These are phyloP conservation scores for Tachina fera DNA, from an alignment of 2,888 invertebrate genomes.

Conservation along the genomic window DNA sequence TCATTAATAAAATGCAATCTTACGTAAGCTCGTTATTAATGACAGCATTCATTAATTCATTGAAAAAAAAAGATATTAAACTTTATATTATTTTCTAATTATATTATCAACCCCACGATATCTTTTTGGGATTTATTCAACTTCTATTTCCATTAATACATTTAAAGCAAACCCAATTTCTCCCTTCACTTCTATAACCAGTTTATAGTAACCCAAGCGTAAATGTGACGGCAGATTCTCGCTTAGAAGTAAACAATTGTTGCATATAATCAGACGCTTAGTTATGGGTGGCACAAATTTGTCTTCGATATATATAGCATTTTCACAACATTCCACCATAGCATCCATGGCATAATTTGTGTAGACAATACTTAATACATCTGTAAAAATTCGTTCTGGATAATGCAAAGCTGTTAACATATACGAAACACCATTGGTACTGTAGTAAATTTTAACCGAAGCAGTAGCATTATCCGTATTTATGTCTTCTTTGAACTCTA, in stretches of 20 bases:
- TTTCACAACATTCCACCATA: conserved; percentile 13
- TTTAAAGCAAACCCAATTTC: background rate
- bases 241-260: conserved; percentile 15
- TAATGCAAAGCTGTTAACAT: conserved; percentile 34
- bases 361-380: conserved; percentile 4
- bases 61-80: too few relatives aligned
- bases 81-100: too few relatives aligned
- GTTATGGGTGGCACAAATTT: conserved; percentile 25
- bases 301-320: conserved; percentile 4
- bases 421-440: conserved; percentile 28
- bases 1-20: too few relatives aligned
- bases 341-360: conserved; percentile 19
- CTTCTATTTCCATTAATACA: conserved; percentile 1
- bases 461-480: conserved; percentile 1
- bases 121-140: background rate
- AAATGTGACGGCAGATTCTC: conserved; percentile 34
- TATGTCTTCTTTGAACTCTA: conserved; percentile 28
- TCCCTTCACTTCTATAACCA: background rate
- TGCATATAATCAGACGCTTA: conserved; percentile 21
- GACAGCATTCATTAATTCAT: too few relatives aligned
- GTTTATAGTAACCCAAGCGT: conserved; percentile 3
- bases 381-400: background rate
- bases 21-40: too few relatives aligned
- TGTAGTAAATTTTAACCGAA: conserved; percentile 30
- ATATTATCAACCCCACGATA: background rate